Base-by-base conservation (phyloP, 2,888 invertebrate species). In the Augiades crinisus region DNA sequence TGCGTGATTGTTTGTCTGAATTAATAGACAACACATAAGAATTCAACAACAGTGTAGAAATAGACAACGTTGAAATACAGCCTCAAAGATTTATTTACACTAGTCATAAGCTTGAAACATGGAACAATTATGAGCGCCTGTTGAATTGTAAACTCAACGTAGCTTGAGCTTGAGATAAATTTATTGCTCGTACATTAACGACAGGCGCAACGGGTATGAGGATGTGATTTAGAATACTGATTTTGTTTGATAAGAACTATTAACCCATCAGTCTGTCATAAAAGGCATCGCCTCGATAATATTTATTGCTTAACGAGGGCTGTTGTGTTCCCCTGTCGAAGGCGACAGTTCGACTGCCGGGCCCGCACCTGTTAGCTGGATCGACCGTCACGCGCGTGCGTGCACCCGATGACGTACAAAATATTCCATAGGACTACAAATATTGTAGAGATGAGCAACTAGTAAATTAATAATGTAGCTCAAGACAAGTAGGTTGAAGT, bases 351-450 rank as follows among this genome's bases (percentile, higher is more conserved):
- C 68, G 77, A 86, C 88, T 88, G 82, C 84, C 77, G 80, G 80
- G 81, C 67, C 64, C 72, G 84, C 88, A 89, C 89, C 89, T 89
- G 89, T 90, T 68, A 67, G 73, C 74, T 89, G 81, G 60, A 88
- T 88, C 89, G 89, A 89, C 87, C 85, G 73, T 70, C 47, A 70
- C 80, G 88, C 89, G 89, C 90, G 65, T 85, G 87, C 88, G 86
- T 85, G 83, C 70, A 77, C 74, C 80, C 83, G 76, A 72, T 87
- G 88, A 89, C 87, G 88, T 88, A 79, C 73, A 64, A 72, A 73
- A 71, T 67, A 63, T 57, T 41, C 61, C 63, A 67, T 54, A 76
- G 83, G 77, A 46, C 59, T 65, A 52, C 34, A 44, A 61, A 71
- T 24, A 34, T 27, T 45, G 43, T 56, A 64, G 61, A 63, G 17